phyloP scores from a whole-genome alignment of 2,797 vertebrate genomes.

The Anabas testudineus region DNA sequence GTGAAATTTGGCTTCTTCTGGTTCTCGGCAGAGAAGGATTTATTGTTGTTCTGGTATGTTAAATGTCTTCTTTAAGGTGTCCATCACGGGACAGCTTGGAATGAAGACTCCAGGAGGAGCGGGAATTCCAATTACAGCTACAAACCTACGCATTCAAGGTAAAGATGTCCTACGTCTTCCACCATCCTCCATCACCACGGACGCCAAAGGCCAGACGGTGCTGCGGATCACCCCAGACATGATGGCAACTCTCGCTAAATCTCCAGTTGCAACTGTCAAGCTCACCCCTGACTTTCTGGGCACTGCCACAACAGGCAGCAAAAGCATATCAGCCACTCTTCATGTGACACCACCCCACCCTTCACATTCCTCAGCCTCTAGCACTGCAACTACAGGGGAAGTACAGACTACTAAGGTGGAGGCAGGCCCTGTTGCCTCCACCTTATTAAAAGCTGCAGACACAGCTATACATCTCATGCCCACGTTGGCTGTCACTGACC shows the following conservation, averaged over 20 bases:
- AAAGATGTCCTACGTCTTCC: constrained; percentile 96
- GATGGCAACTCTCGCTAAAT: constrained; percentile 99
- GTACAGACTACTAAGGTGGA: constrained; percentile 76
- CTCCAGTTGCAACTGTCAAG: constrained; percentile 95
- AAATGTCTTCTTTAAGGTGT: constrained; percentile 82
- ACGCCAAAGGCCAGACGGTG: constrained; percentile 96
- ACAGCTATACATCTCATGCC: constrained; percentile 95
- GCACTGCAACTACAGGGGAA: constrained; percentile 76
- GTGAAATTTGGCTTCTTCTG: not conserved
- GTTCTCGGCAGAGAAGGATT: not conserved
- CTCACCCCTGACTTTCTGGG: constrained; percentile 96
- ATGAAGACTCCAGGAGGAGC: constrained; percentile 88
- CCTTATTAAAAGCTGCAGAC: constrained; percentile 88
- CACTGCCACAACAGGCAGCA: constrained; percentile 80
- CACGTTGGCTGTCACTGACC: constrained; percentile 91
- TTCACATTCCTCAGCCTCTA: constrained; percentile 66
- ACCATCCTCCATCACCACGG: constrained; percentile 96
- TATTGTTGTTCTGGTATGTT: not conserved
- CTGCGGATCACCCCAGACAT: constrained; percentile 98
- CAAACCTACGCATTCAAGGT: constrained; percentile 96
- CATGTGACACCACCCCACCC: constrained; percentile 87
- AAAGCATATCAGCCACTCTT: constrained; percentile 94
- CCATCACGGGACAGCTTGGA: constrained; percentile 95
- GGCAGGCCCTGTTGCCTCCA: constrained; percentile 73
- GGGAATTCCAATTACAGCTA: constrained; percentile 91